Percentiles rank a stretch among this genome's conserved stretches.
Evolutionary conservation across 2,888 invertebrate species (phyloP).

Genomic region (Acanthosepion pharaonis): DNA sequence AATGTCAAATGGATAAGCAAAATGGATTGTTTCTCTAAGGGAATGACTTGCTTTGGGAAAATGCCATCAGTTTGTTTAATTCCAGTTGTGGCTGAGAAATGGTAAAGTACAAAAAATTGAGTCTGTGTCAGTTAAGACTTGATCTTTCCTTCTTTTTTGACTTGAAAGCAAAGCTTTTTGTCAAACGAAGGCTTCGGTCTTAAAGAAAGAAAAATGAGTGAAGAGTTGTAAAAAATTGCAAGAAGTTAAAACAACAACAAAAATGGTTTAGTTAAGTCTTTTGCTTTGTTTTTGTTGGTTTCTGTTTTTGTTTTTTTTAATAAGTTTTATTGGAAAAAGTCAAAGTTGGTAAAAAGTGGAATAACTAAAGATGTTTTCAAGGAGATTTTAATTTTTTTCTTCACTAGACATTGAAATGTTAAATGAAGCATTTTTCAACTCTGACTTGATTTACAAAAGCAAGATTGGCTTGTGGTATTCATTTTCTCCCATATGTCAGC

Average conservation of each 20-base stretch:
- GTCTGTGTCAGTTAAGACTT: not conserved
- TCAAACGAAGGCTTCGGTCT: not conserved
- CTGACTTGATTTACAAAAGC: not conserved
- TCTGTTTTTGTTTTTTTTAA: not conserved
- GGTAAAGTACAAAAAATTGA: not conserved
- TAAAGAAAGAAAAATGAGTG: not conserved
- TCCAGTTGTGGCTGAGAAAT: not conserved
- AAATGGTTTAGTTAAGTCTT: not conserved
- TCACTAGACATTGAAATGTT: not conserved
- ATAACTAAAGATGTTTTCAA: not conserved
- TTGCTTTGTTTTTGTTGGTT: not conserved
- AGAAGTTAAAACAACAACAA: not conserved
- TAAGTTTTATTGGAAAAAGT: not conserved
- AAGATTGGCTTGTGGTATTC: not conserved
- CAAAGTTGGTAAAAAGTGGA: not conserved
- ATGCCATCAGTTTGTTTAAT: not conserved
- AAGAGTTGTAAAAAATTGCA: not conserved
- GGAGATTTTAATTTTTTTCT: not conserved
- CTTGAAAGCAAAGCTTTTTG: not conserved
- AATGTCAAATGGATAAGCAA: not conserved
- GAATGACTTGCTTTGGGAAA: not conserved
- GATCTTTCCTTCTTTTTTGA: not conserved
- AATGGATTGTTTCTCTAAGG: not conserved
- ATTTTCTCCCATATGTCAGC: not conserved
- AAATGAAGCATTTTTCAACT: not conserved